Evolutionary conservation across 2,888 invertebrate species (phyloP).

Genomic region (Trisateles emortualis): DNA sequence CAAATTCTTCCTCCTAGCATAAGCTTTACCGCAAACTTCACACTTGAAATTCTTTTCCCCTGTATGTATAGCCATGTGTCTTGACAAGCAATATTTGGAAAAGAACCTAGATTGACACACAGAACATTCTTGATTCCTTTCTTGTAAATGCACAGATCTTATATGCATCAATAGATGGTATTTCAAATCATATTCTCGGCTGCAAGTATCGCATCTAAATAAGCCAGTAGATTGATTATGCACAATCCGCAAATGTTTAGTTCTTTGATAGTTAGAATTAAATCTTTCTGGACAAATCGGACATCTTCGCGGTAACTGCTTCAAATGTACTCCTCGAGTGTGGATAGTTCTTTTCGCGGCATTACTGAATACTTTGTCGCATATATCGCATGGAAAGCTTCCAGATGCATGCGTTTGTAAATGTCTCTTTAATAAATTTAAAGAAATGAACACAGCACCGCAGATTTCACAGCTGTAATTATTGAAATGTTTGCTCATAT

Average conservation of each 20-base stretch:
- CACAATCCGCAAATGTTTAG: conserved; percentile 69
- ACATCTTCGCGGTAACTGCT: conserved; percentile 63
- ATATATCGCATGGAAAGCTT: conserved; percentile 70
- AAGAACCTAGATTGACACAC: conserved; percentile 72
- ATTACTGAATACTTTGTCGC: conserved; percentile 72
- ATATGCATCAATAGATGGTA: conserved; percentile 70
- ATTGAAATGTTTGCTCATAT: conserved; percentile 77
- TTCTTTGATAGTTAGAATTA: conserved; percentile 71
- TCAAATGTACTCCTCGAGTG: conserved; percentile 68
- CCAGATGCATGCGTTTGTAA: conserved; percentile 67
- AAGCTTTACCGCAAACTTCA: conserved; percentile 77
- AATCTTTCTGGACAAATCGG: conserved; percentile 75
- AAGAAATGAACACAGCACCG: conserved; percentile 68
- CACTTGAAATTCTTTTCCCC: conserved; percentile 83
- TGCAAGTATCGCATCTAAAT: conserved; percentile 70
- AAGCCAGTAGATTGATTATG: conserved; percentile 66
- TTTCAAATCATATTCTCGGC: conserved; percentile 69
- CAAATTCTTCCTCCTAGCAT: conserved; percentile 66
- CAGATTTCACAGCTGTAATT: conserved; percentile 77
- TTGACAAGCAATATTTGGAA: conserved; percentile 71
- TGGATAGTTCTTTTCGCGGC: conserved; percentile 65
- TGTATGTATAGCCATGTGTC: conserved; percentile 82
- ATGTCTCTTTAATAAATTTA: conserved; percentile 64
- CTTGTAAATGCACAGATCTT: conserved; percentile 73
- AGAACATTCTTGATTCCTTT: conserved; percentile 69